Conservation (phyloP, 2,888 invertebrate genomes). For the Chrysolina oricalcia region DNA sequence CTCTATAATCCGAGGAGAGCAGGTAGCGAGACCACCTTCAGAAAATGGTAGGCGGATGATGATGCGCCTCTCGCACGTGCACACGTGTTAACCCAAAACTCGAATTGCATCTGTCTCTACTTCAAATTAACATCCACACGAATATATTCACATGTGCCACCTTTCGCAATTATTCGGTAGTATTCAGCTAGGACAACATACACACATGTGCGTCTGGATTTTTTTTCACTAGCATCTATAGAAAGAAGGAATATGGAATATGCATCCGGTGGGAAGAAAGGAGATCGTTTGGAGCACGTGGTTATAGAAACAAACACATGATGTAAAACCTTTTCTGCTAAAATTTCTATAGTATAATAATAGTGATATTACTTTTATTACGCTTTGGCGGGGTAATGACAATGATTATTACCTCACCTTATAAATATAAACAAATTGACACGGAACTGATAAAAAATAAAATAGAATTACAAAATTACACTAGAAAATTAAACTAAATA, state of each 20-base stretch:
- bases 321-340: background rate
- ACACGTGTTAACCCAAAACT: conserved; percentile 54
- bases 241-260: conserved; percentile 19
- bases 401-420: no score
- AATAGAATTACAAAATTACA: no score
- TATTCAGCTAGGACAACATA: conserved; percentile 38
- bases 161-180: conserved; percentile 42
- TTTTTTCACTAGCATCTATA: conserved; percentile 13
- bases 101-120: conserved; percentile 59
- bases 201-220: conserved; percentile 35
- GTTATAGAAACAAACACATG: conserved; percentile 6
- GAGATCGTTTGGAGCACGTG: conserved; percentile 4
- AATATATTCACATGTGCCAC: conserved; percentile 33
- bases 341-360: background rate
- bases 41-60: conserved; percentile 56
- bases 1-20: conserved; percentile 8
- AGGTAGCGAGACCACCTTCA: conserved; percentile 38
- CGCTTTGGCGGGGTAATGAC: no score
- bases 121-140: conserved; percentile 15
- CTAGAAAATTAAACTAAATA: no score
- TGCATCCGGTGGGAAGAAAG: conserved; percentile 15
- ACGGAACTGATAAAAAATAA: no score
- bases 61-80: conserved; percentile 58
- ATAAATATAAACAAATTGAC: no score
- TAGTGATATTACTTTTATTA: no score